Base-by-base conservation (phyloP, 2,113 vertebrate species). In the Hypomesus transpacificus region DNA sequence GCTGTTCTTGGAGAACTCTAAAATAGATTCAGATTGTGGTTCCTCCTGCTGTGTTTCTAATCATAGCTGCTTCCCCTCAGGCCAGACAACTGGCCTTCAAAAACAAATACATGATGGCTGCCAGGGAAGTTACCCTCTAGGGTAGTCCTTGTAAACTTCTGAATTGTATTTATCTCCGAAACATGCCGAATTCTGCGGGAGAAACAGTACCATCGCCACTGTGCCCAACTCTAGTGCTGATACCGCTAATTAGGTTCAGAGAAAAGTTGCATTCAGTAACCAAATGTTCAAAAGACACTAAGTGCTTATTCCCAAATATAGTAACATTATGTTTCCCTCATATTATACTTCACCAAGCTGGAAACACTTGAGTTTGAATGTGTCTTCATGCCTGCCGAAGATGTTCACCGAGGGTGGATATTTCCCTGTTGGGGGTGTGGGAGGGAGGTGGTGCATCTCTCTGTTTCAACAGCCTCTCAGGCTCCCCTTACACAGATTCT, bases 391-490 rank as follows among this genome's bases (percentile, higher is more conserved):
- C 26, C 24, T 58, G 20, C 14, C 5, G 21, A 46, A 8, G 20
- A 21, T 54, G 61, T 17, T 28, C 61, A 63, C 17, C 53, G 58
- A 34, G 13, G 64, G 52, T 66, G 31, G 46, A 56, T 50, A 4
- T 61, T 52, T 46, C 9, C 39, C 17, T 21, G 61, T n/a, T 6
- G 34, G 63, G n/a, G 63, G 21, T 18, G n/a, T 31, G 46, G 5
- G 46, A 22, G 2, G 63, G 13, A 13, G 2, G n/a, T 24, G 14
- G n/a, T 31, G 24, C 6, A 4, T 51, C 13, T 66, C 64, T 66
- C 39, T 51, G 18, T 57, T 80, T 62, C 65, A 76, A 62, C 60
- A 74, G 64, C 68, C 70, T 76, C 70, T 74, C 74, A 76, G 64
- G 64, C 70, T 26, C 65, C 57, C 72, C 11, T 21, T 54, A 62